Base-by-base conservation (phyloP, 2,888 invertebrate species). In the Argyra leucocephala region DNA sequence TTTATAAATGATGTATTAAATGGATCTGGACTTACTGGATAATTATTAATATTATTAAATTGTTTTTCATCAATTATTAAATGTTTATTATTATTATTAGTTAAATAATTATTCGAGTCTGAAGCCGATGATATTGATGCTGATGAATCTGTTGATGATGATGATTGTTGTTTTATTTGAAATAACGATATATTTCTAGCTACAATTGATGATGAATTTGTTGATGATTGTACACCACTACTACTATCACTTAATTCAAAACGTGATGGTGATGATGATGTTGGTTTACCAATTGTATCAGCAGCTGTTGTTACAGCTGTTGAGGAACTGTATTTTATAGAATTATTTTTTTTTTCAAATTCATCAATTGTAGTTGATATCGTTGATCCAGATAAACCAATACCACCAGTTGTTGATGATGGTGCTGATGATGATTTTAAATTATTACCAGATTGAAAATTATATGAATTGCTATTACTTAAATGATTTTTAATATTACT, bases 1-100 rank as follows among this genome's bases (percentile, higher is more conserved):
- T 62, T 57, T 15, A 57, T 62, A 23, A 22, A 60, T 37, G 64
- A 60, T 60, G 61, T 61, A 61, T 61, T 61, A 61, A 61, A 61
- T 61, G 61, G 78, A 75, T 73, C 76, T 74, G 72, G 71, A 69
- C 71, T 70, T 69, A 69, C 69, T 26, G 61, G 61, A n/a, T n/a
- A 61, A 61, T 61, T 61, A 61, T 61, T 61, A 61, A 61, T 21
- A 61, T 61, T 61, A 61, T 23, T 23, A 23, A 24, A 61, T 31
- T 61, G 61, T 61, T 61, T 61, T 24, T 61, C 61, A 61, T 61
- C 61, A 26, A 63, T 22, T 26, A 24, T 18, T 26, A 66, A 71
- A 74, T 76, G 73, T 72, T 74, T 69, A 71, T 73, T 70, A 70
- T n/a, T n/a, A 71, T 76, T 72, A 70, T 73, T 75, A 71, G 74